Evolutionary conservation across 64 coral and sea anemone species (phyloP).

Genomic region (Dendrophyllia cribrosa): DNA sequence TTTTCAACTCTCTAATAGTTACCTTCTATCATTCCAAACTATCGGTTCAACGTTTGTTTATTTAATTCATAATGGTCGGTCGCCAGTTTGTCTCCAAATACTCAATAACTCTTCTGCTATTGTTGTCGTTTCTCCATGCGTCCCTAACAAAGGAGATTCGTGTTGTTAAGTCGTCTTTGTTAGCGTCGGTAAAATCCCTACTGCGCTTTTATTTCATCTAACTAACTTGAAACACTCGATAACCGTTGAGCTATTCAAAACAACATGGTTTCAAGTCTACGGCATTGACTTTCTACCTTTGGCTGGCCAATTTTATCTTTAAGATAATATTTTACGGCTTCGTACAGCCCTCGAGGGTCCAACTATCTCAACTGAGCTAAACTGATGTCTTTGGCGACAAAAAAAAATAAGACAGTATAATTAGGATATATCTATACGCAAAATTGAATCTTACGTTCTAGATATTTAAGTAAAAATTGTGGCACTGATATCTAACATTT

Average conservation of each 20-base stretch:
- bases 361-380: too few species aligned
- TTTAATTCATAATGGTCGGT: constrained; percentile 1
- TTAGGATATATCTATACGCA: too few species aligned
- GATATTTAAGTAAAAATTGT: too few species aligned
- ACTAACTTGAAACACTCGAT: constrained; percentile 12
- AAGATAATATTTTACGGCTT: too few species aligned
- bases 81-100: constrained; percentile 50
- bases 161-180: not conserved
- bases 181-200: not conserved
- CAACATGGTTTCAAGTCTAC: not conserved
- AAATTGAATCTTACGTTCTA: too few species aligned
- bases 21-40: not conserved
- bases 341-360: too few species aligned
- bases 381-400: too few species aligned
- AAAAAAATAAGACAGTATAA: too few species aligned
- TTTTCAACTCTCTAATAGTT: not conserved
- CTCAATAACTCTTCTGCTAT: constrained; percentile 37
- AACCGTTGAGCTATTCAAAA: not conserved
- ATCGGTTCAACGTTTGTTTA: constrained; percentile 33
- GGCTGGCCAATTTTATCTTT: too few species aligned
- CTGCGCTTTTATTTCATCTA: not conserved
- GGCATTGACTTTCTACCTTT: not conserved
- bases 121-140: constrained; percentile 13
- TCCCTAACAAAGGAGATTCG: constrained; percentile 2
- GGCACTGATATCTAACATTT: too few species aligned